A percentile compares a stretch with the other conserved stretches of the same genome.
Evolutionary conservation across 2,113 vertebrate species (phyloP).

Genomic region (Verasper variegatus): DNA sequence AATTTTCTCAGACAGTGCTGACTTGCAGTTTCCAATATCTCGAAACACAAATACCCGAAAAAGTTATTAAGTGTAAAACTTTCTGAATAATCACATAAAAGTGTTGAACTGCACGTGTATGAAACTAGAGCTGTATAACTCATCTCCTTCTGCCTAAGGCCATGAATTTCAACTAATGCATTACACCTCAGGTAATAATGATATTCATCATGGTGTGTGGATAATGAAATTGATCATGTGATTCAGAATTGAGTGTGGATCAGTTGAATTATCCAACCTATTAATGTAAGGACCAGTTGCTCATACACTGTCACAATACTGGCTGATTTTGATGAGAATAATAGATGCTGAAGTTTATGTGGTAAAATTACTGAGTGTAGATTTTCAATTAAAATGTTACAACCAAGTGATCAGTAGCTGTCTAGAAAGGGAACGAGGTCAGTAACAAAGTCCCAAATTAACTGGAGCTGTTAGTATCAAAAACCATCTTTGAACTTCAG

Average conservation of each 20-base stretch:
- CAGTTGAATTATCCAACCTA: not conserved
- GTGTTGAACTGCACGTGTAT: not conserved
- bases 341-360: not conserved
- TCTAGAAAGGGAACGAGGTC: no score
- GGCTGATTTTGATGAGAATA: no score
- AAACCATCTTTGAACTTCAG: no score
- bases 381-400: not conserved
- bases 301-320: no score
- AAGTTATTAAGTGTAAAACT: not conserved
- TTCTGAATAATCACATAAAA: not conserved
- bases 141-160: not conserved
- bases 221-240: not conserved
- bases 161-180: not conserved
- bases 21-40: not conserved
- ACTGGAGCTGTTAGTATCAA: no score
- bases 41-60: not conserved
- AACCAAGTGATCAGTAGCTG: not conserved
- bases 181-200: not conserved
- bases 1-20: not conserved
- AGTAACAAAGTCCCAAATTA: no score
- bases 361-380: not conserved
- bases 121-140: not conserved
- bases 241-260: not conserved
- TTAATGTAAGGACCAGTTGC: not conserved
- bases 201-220: not conserved